Base-by-base conservation (phyloP, 2,888 invertebrate genomes). In the Cremastinae sp. region DNA sequence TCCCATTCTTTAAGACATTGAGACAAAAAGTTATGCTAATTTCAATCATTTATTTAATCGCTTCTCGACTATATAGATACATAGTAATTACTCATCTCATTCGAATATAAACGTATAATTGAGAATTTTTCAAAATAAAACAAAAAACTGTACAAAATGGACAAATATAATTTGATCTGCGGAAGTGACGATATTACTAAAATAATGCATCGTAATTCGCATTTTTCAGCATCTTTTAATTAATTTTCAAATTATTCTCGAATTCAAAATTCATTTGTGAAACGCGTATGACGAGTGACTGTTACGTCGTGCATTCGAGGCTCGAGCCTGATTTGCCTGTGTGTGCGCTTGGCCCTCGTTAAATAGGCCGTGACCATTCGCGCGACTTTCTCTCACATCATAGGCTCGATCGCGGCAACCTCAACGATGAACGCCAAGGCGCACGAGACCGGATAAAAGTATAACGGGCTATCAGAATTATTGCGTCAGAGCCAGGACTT, bases 361-460 rank as follows among this genome's bases (percentile, higher is more conserved):
- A 87, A 86, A 86, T 86, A 87, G 85, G 83, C 84, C 85, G 85
- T 85, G 83, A 85, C 85, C 81, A 84, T 85, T 84, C 83, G 81
- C 66, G 79, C 83, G 82, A 86, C 86, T 87, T 87, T 87, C 87
- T 86, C 87, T 82, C 73, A 77, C 73, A 74, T 77, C 76, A 66
- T 74, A 77, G 73, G 28, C 64, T 45, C 58, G 22, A 47, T 59
- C 62, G 39, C 51, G 12, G 39, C 72, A 66, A 55, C 56, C n/a
- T 35, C 55, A n/a, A 20, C 22, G 28, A 8, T 47, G 28, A 47
- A 47, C 35, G 18, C 22, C 49, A n/a, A 14, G 35, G 47, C 16
- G 10, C 35, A 16, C 8, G 7, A 5, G 12, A 4, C 8, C 22
- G 14, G 7, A 12, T 45, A 12, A 45, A 28, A 28, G 2, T 28